Evolutionary conservation across 2,113 vertebrate species (phyloP), one percentile per base, ranked within the genome.

Genomic region (Tetrax tetrax): DNA sequence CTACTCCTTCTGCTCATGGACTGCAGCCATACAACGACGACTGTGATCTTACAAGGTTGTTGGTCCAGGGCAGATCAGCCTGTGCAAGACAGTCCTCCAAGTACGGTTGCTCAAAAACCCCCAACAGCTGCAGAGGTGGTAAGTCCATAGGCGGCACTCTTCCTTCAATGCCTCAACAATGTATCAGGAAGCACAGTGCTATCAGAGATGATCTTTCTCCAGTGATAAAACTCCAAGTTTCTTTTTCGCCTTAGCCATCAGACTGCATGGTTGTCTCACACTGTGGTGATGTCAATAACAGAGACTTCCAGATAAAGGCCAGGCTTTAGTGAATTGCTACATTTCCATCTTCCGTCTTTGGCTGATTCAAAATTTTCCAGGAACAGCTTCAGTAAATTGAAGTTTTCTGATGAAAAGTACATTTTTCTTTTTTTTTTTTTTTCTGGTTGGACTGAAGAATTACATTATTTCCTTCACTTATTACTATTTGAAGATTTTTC

Each of bases 391-490:
- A 63, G 41, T 51, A 95, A 94, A 89, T 71, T 25, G 25, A 96
- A 81, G 54, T 35, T 77, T 92, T 68, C 72, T 29, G 37, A 59
- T 70, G 68, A 92, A 92, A 94, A 88, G 51, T 28, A 37, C n/a
- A 18, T 83, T 91, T 72, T 53, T 56, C 78, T 37, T 31, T 90
- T 78, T 61, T 29, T 28, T 90, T 78, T 65, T 29, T 43, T 43
- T 43, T 43, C 11, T 43, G 23, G 27, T 87, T 83, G 28, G 27
- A 69, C 50, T 23, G 63, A 74, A 33, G 56, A 79, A 47, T 66
- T 82, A 59, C 50, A 23, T 90, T 80, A 85, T 92, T 93, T 93
- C 45, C 53, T 93, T 66, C 54, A 33, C n/a, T 89, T 92, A 54
- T 87, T 83, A 79, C 50, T 82, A 60, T 33, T 41, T 51, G 64